These are phyloP conservation scores for Maconellicoccus hirsutus DNA, from an alignment of 1,140 invertebrate genomes.

Conservation along the genomic window DNA sequence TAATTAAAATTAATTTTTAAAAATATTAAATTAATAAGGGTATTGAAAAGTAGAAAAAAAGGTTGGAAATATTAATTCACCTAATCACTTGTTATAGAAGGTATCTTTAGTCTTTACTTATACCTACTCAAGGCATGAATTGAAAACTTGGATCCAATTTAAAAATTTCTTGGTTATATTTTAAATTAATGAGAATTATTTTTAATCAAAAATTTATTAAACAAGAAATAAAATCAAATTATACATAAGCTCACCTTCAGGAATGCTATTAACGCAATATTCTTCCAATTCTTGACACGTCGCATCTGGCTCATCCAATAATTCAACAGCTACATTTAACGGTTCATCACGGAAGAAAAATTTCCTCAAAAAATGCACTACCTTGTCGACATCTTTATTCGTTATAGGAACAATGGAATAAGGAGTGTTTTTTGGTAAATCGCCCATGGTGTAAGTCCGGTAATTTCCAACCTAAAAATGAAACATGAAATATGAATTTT, in stretches of 20 bases:
- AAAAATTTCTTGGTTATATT: too few species aligned
- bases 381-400: constrained; percentile 39
- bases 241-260: constrained; percentile 34
- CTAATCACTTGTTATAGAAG: too few species aligned
- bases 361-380: constrained; percentile 44
- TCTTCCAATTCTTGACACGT: constrained; percentile 51
- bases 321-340: constrained; percentile 47
- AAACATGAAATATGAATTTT: not conserved
- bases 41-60: too few species aligned
- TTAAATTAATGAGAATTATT: too few species aligned
- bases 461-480: not conserved
- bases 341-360: constrained; percentile 62
- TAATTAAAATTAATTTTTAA: too few species aligned
- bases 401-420: constrained; percentile 31
- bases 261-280: constrained; percentile 44
- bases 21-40: too few species aligned
- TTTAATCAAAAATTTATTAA: too few species aligned
- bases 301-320: constrained; percentile 48
- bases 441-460: not conserved
- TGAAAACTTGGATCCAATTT: too few species aligned
- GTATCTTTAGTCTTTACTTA: too few species aligned
- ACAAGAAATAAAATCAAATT: too few species aligned
- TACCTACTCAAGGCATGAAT: too few species aligned
- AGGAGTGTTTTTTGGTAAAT: not conserved
- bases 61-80: too few species aligned